Base-by-base conservation (phyloP, 2,797 vertebrate species). In the Rousettus madagascariensis region DNA sequence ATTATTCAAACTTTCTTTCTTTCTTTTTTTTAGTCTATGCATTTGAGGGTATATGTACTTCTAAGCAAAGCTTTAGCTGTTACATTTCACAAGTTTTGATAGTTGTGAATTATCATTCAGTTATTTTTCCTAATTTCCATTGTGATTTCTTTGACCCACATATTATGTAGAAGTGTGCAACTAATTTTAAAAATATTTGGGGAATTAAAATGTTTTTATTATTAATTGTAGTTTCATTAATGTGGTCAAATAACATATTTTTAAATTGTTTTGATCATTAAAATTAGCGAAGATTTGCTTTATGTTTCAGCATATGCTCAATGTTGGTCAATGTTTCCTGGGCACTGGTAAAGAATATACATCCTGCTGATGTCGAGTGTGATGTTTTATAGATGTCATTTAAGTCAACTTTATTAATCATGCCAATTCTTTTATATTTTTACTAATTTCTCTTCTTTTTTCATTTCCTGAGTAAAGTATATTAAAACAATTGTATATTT, bases 91-190 rank as follows among this genome's bases (percentile, higher is more conserved):
- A 71, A 36, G 22, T 69, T 90, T 79, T 86, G 19, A 65, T 63
- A 63, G 24, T 53, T 74, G 36, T 33, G 33, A 79, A 53, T 38
- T 82, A 82, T 9, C 10, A 63, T 72, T 90, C 63, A 26, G 0
- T 46, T 78, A 69, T 68, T 61, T 24, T 71, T 63, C 36, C 24
- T 19, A 86, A 65, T 93, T 86, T 90, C 33, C 12, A 59, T 69
- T 90, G 10, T 92, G 43, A 92, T 90, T 77, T 93, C 61, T 43
- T 94, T 95, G n/a, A 86, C 30, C 15, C 20, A 78, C 28, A 41
- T 55, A 7, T 72, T 90, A 43, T 36, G 15, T 38, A 75, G 36
- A 80, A 75, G 15, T 49, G 2, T 88, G 33, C 24, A 75, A 77
- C 30, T 86, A 77, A 69, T 86, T 92, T 86, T 92, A 57, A 92